Base-by-base conservation (phyloP, 2,113 vertebrate genomes). In the Prunella himalayana region DNA sequence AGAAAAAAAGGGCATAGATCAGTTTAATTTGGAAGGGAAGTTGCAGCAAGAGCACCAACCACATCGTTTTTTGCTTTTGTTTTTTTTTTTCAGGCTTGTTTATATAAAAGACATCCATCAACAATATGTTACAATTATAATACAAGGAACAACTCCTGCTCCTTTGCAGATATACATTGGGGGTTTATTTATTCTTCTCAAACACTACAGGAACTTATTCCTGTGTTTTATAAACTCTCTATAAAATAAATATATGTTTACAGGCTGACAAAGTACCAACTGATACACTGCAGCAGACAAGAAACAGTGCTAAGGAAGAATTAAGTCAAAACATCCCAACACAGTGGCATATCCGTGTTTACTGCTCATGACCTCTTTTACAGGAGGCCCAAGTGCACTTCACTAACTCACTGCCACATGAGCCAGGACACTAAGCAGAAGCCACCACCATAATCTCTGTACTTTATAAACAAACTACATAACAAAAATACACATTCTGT, bases 161-260 rank as follows among this genome's bases (percentile, higher is more conserved):
- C 44, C 39, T 89, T 64, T 60, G 41, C 77, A 83, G 20, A 59
- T 24, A 70, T 56, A 73, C 0, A 0, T 4, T 71, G 27, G 23
- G 13, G 12, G 10, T 45, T 77, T 90, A 23, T 78, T 90, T 91
- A 81, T 70, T 71, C 69, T 86, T 78, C 75, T 53, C n/a, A 56
- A 88, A 79, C 20, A 28, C 69, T 45, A 72, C 33, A 73, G 50
- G 49, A 95, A 94, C 59, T n/a, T 85, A 61, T 50, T 71, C 33
- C 61, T 45, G 13, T 64, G 45, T 57, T 95, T 92, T 78, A 86
- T 64, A 84, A 91, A 60, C 41, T 84, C 64, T 33, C 39, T 53
- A 65, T 64, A 94, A 85, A 82, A 91, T 49, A 76, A 81, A 91
- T 65, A 53, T 4, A 83, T 22, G 59, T 87, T 92, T 82, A 70